A percentile compares a stretch with the other conserved stretches of the same genome.
Evolutionary conservation across 2,888 invertebrate genomes (phyloP).

Genomic region (Habroteleia sp.): DNA sequence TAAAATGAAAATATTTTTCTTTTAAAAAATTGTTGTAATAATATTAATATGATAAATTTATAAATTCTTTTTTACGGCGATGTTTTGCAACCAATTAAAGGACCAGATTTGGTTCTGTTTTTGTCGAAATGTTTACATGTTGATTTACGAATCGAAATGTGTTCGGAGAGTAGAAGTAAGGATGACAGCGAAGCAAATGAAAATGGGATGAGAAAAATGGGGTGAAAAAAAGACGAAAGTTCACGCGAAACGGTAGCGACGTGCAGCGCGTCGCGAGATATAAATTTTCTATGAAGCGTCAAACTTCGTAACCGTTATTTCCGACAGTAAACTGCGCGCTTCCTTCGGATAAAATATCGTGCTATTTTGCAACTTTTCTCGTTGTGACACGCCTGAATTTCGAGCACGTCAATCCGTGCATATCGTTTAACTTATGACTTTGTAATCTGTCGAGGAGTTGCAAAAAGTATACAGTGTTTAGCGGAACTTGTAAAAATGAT

Average conservation of each 20-base stretch:
- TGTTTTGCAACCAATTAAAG: conserved; percentile 1
- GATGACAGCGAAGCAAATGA: conserved; percentile 44
- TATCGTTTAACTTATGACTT: conserved; percentile 50
- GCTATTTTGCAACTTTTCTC: conserved; percentile 58
- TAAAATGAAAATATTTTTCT: no score
- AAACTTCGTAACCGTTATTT: conserved; percentile 64
- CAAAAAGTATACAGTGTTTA: conserved; percentile 21
- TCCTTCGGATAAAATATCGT: conserved; percentile 52
- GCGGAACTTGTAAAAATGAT: conserved; percentile 25
- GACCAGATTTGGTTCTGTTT: background rate
- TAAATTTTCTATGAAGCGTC: conserved; percentile 64
- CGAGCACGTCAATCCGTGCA: conserved; percentile 42
- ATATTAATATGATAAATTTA: no score
- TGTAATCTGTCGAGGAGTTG: conserved; percentile 23
- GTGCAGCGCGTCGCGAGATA: conserved; percentile 36
- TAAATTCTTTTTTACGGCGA: conserved; percentile 1
- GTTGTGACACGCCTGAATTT: conserved; percentile 50
- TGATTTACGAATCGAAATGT: conserved; percentile 36
- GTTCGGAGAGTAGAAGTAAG: conserved; percentile 20
- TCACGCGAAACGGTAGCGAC: conserved; percentile 24
- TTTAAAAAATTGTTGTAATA: no score
- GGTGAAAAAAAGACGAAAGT: conserved; percentile 9
- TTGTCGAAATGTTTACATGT: conserved; percentile 7
- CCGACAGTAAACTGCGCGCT: conserved; percentile 58
- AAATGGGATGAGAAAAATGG: conserved; percentile 34